Conservation (phyloP, 2,113 vertebrate species). For the Origma solitaria region DNA sequence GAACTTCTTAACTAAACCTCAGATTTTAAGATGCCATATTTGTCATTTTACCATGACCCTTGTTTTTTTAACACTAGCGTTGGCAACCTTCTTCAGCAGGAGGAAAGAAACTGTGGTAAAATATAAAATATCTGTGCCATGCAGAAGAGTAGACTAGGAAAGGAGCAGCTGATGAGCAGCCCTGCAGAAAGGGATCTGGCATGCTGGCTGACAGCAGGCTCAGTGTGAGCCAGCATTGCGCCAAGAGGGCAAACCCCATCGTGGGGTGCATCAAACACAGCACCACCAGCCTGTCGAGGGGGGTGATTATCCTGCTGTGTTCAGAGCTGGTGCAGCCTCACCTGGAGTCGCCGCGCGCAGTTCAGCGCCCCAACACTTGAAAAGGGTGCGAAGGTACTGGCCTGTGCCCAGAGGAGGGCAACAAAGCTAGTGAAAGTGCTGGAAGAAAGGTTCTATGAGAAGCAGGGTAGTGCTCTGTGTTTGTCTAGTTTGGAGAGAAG, state of each 20-base stretch:
- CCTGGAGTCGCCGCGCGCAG: background rate
- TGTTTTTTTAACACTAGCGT: background rate
- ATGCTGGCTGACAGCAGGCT: background rate
- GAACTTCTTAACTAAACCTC: background rate
- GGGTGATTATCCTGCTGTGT: background rate
- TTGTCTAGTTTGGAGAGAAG: background rate
- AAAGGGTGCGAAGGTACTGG: background rate
- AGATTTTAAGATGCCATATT: background rate
- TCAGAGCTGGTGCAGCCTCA: background rate
- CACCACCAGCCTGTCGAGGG: background rate
- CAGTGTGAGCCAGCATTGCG: background rate
- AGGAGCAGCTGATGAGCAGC: background rate
- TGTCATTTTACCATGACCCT: background rate
- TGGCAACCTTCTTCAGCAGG: background rate
- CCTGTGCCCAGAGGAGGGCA: background rate
- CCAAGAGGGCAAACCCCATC: background rate
- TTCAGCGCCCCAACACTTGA: background rate
- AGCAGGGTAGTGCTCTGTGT: background rate
- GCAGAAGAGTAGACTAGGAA: background rate
- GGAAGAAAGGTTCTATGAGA: background rate
- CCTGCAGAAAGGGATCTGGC: background rate
- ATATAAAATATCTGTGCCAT: rapidly evolving
- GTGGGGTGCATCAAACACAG: background rate
- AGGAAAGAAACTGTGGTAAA: background rate
- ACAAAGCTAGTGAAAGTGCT: background rate